A percentile compares a stretch with the other conserved stretches of the same genome.
phyloP scores from a whole-genome alignment of 2,797 vertebrate species.

The Hozukius guyotensis region DNA sequence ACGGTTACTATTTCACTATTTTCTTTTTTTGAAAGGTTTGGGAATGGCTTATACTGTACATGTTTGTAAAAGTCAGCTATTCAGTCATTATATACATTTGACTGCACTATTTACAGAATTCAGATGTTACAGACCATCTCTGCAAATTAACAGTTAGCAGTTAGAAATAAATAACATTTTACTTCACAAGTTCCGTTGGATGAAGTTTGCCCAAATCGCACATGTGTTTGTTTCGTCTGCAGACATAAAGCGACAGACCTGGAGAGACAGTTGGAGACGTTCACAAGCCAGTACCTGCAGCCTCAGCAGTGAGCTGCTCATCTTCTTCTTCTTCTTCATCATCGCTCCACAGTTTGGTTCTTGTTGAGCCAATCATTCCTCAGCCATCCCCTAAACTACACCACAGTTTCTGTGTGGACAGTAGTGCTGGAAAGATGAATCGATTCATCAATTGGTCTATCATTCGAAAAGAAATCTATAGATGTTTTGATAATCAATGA shows the following conservation, averaged over 20 bases:
- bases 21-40: neutral
- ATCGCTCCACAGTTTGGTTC: slow-evolving; percentile 26
- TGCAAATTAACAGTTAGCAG: neutral
- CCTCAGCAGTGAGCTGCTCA: slow-evolving; percentile 74
- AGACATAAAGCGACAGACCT: slow-evolving; percentile 95
- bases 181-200: neutral
- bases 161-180: neutral
- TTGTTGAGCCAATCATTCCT: slow-evolving; percentile 41
- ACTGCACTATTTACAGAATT: neutral
- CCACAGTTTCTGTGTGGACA: neutral
- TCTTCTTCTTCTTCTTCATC: neutral
- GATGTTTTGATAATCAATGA: slow-evolving; percentile 29
- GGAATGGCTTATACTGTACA: neutral
- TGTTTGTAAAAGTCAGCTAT: neutral
- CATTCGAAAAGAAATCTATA: neutral
- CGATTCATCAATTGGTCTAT: neutral
- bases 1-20: neutral
- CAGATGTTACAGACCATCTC: neutral
- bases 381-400: neutral
- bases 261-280: slow-evolving; percentile 90
- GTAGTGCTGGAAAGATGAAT: neutral
- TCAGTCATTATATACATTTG: neutral
- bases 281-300: slow-evolving; percentile 91
- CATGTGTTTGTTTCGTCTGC: slow-evolving; percentile 40
- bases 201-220: neutral